A percentile compares a stretch with the other conserved stretches of the same genome.
Evolutionary conservation across 1,140 invertebrate genomes (phyloP).

Genomic region (Gonatopus flavifemur): DNA sequence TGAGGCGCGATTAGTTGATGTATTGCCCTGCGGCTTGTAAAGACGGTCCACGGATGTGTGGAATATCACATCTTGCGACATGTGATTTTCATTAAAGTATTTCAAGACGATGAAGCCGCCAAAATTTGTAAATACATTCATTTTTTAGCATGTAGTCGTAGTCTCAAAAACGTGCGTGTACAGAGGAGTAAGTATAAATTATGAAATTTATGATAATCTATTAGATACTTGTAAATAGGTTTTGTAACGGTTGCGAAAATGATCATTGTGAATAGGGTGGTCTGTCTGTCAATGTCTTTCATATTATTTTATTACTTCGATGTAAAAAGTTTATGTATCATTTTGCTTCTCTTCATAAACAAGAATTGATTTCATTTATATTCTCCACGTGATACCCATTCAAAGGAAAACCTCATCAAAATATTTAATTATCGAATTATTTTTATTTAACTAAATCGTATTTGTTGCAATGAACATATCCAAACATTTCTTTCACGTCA

Average conservation of each 20-base stretch:
- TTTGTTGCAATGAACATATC: no score
- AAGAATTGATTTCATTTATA: no score
- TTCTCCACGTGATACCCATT: no score
- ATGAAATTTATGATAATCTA: constrained; percentile 31
- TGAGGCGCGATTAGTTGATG: no score
- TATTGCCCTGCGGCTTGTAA: constrained; percentile 12
- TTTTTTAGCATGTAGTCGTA: constrained; percentile 28
- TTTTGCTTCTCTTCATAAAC: no score
- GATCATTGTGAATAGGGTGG: constrained; percentile 20
- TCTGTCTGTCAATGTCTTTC: no score
- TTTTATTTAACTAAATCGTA: no score
- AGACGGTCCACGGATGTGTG: background rate
- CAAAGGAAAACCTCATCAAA: no score
- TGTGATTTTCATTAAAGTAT: constrained; percentile 42
- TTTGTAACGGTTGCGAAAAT: constrained; percentile 23
- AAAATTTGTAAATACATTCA: constrained; percentile 48
- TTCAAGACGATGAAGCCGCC: constrained; percentile 44
- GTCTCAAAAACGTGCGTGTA: constrained; percentile 31
- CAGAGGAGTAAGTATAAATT: constrained; percentile 43
- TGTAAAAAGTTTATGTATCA: no score
- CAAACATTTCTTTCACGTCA: no score
- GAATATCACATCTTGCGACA: constrained; percentile 9
- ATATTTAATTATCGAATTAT: no score
- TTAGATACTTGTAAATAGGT: constrained; percentile 32
- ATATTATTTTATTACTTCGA: no score